Conservation (phyloP, 2,888 invertebrate genomes). For the Pandemis corylana region DNA sequence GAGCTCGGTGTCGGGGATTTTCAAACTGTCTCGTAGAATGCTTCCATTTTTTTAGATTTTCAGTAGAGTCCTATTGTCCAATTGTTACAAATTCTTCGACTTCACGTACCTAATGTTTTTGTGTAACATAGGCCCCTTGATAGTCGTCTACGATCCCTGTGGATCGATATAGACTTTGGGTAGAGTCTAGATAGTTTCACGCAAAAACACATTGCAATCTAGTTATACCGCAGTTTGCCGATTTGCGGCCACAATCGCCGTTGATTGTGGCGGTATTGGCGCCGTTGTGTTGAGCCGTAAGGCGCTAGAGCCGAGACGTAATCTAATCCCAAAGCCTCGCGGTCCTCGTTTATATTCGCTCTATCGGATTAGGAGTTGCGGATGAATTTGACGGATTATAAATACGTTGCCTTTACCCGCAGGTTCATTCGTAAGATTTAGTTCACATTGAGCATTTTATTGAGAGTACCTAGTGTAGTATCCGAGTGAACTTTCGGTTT, state of each 20-base stretch:
- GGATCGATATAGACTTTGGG: too few species aligned
- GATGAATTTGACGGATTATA: conserved; percentile 12
- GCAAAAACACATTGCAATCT: conserved; percentile 1
- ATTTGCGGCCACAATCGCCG: conserved; percentile 10
- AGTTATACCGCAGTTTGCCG: background rate
- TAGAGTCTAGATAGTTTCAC: background rate
- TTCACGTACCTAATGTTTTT: too few species aligned
- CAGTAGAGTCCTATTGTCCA: too few species aligned
- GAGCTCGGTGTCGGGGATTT: too few species aligned
- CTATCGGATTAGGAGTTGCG: conserved; percentile 3
- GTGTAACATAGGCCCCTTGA: too few species aligned
- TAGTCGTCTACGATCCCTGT: too few species aligned
- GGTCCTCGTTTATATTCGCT: conserved; percentile 8
- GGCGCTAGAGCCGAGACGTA: background rate
- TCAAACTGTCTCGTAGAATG: too few species aligned
- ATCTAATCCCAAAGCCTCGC: conserved; percentile 11
- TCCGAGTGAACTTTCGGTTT: too few species aligned
- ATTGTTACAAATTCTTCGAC: too few species aligned
- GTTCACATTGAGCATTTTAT: too few species aligned
- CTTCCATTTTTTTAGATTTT: too few species aligned
- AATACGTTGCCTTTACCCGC: background rate
- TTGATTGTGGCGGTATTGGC: conserved; percentile 15
- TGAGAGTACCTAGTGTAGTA: too few species aligned
- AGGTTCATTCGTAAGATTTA: background rate
- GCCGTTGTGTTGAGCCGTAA: background rate